These are phyloP conservation scores for Pseudococcus longispinus DNA, from an alignment of 2,888 invertebrate genomes.

Conservation along the genomic window DNA sequence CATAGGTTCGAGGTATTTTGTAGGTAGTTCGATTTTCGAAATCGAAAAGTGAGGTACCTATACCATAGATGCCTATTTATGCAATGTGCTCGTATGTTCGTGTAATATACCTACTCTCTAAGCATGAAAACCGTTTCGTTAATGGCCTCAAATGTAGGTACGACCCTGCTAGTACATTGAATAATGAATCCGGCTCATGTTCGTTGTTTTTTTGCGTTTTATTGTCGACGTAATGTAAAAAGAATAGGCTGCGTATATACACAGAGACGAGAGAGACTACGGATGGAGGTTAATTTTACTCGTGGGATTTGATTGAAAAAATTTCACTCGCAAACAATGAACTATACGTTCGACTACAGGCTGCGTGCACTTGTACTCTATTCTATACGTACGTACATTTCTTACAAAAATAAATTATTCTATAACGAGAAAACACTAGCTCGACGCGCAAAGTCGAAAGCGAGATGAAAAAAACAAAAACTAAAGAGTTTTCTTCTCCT, in stretches of 20 bases:
- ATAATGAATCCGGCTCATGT: background rate
- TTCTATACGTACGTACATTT: background rate
- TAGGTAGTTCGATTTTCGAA: too few relatives aligned
- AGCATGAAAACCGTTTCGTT: background rate
- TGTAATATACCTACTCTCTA: too few relatives aligned
- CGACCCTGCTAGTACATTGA: background rate
- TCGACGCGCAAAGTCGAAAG: too few relatives aligned
- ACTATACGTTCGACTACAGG: background rate
- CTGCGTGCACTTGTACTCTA: too few relatives aligned
- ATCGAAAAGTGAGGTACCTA: too few relatives aligned
- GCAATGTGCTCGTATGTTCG: too few relatives aligned
- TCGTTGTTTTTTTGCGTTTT: background rate
- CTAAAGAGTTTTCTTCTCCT: constrained; percentile 26
- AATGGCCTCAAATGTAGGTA: background rate
- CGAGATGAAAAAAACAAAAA: background rate
- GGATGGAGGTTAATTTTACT: background rate
- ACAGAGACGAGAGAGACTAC: background rate
- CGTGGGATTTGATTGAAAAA: constrained; percentile 22
- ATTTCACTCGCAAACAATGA: background rate
- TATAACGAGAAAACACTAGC: background rate
- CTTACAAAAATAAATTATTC: constrained; percentile 11
- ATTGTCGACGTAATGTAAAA: background rate
- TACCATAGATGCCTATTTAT: too few relatives aligned
- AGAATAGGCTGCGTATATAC: background rate
- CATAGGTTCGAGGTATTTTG: too few relatives aligned